Base-by-base conservation (phyloP, 2,888 invertebrate genomes). In the Acronicta aceris region DNA sequence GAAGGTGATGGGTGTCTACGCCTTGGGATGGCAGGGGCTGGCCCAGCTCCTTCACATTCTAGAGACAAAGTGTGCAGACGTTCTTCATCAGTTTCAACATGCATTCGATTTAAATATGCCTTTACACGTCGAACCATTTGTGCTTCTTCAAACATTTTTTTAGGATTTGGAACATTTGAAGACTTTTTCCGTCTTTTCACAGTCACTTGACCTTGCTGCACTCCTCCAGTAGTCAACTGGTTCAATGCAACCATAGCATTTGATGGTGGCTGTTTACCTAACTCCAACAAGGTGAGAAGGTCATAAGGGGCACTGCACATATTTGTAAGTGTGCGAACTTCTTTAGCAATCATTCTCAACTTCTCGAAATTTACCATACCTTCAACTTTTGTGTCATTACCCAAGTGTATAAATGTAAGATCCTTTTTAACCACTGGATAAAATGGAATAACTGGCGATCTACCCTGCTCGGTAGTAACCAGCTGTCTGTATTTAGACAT, bases 61-160 rank as follows among this genome's bases (percentile, higher is more conserved):
- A 98, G 91, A 0, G 99, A 99, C 86, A 99, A 95, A 54, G 96
- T 96, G 84, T 98, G 98, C 62, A 99, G 94, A 61, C 97, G 96
- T 78, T 98, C 97, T 89, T 99, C 99, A 85, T 99, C 98, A 12
- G 97, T 98, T 79, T 98, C 97, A 7, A 98, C 98, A 80, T 98
- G 97, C 95, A 99, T 96, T 81, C 98, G 97, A 74, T 97, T 97
- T 63, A 99, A 95, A 93, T 99, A 99, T 3, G 99, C 98, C 89
- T 99, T 99, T 6, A 99, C 99, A 59, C 99, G 95, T 33, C 99
- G 96, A 58, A 99, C 99, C 99, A 99, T 99, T 93, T 99, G 98
- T 33, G 99, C 99, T 95, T 99, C 99, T 90, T 99, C 99, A 90
- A 98, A 99, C 99, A 99, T 99, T 90, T 99, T 99, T 93, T 99